Percentiles rank a stretch among this genome's conserved stretches.
These are phyloP conservation scores for Ptychoptera contaminata DNA, from an alignment of 2,888 invertebrate species.

Conservation along the genomic window DNA sequence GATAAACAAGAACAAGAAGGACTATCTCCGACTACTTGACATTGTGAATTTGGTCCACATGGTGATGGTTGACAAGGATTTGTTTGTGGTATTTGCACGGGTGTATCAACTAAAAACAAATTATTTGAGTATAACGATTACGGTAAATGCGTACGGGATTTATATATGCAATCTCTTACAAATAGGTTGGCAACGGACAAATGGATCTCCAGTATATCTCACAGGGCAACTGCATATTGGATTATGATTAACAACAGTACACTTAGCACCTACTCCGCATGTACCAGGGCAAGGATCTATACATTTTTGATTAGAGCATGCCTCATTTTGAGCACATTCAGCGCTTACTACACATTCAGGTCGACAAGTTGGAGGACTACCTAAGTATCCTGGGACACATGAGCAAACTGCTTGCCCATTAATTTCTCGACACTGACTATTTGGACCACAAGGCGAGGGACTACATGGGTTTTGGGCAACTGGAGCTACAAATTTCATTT, in stretches of 20 bases:
- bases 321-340: constrained; percentile 56
- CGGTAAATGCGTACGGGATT: constrained; percentile 2
- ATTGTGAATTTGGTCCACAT: constrained; percentile 65
- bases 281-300: constrained; percentile 66
- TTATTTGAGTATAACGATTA: constrained; percentile 8
- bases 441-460: constrained; percentile 62
- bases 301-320: constrained; percentile 67
- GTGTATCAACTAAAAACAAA: constrained; percentile 29
- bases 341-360: constrained; percentile 61
- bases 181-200: constrained; percentile 44
- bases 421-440: constrained; percentile 57
- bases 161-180: constrained; percentile 25
- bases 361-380: constrained; percentile 61
- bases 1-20: constrained; percentile 61
- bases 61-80: constrained; percentile 66
- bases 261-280: constrained; percentile 60
- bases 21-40: constrained; percentile 45
- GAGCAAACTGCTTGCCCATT: constrained; percentile 60
- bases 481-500: constrained; percentile 17
- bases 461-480: constrained; percentile 42
- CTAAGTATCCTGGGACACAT: constrained; percentile 52
- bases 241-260: constrained; percentile 65
- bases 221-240: constrained; percentile 61
- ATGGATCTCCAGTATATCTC: constrained; percentile 58
- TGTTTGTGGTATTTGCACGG: constrained; percentile 29